phyloP scores from a whole-genome alignment of 2,797 vertebrate genomes.

The Hybognathus amarus region DNA sequence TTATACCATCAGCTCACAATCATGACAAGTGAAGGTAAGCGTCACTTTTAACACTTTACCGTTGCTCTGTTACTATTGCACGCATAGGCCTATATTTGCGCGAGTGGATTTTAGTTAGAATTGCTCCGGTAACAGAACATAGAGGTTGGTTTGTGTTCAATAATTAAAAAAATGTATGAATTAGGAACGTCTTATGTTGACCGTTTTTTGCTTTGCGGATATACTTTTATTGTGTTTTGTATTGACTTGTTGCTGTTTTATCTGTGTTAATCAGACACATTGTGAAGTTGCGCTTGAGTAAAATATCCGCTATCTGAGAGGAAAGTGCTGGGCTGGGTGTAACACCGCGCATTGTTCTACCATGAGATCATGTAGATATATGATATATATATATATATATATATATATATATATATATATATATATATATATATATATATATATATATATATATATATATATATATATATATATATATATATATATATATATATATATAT shows the following conservation, averaged over 20 bases:
- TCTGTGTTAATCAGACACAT: slow-evolving; percentile 22
- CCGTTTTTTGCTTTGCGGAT: not conserved
- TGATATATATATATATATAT: too few species aligned
- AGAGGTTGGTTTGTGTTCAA: not conserved
- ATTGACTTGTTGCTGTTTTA: not conserved
- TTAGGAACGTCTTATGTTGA: not conserved
- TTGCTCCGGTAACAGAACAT: too few species aligned
- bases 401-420: too few species aligned
- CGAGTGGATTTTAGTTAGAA: not conserved
- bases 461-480: too few species aligned
- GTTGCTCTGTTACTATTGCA: not conserved
- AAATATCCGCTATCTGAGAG: slow-evolving; percentile 44
- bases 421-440: too few species aligned
- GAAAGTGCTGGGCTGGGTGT: slow-evolving; percentile 37
- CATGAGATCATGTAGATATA: slow-evolving; percentile 40
- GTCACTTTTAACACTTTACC: slow-evolving; percentile 43
- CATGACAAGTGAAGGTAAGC: slow-evolving; percentile 64
- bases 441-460: too few species aligned
- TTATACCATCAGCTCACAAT: slow-evolving; percentile 45
- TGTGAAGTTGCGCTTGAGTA: slow-evolving; percentile 39
- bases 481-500: too few species aligned
- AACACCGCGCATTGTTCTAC: slow-evolving; percentile 42
- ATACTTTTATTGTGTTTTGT: not conserved
- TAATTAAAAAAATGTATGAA: not conserved
- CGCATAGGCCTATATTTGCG: not conserved